phyloP scores from a whole-genome alignment of 2,888 invertebrate genomes.

The Pandemis cinnamomeana region DNA sequence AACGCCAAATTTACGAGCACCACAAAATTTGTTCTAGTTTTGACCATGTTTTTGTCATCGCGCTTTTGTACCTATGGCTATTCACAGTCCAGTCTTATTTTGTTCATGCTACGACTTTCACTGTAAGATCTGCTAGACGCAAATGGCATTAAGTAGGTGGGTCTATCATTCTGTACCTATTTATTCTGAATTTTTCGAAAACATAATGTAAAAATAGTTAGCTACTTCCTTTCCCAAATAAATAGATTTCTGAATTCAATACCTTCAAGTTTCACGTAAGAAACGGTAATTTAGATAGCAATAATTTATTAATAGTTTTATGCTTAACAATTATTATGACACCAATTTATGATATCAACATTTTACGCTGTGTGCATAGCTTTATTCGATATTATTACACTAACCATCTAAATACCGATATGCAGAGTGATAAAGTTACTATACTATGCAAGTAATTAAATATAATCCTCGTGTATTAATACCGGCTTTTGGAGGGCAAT shows the following conservation, averaged over 20 bases:
- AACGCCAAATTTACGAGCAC: no score
- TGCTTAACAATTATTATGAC: constrained; percentile 22
- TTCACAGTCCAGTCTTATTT: no score
- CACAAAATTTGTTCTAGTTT: no score
- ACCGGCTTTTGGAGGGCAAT: neutral
- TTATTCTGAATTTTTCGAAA: no score
- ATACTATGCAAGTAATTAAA: neutral
- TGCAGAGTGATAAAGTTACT: constrained; percentile 27
- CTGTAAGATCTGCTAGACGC: no score
- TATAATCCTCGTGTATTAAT: neutral
- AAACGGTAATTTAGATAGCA: constrained; percentile 2
- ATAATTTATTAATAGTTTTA: constrained; percentile 12
- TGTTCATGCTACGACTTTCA: no score
- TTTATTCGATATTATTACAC: constrained; percentile 19
- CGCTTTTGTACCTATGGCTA: no score
- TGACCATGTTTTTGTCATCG: no score
- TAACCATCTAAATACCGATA: constrained; percentile 18
- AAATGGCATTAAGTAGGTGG: no score
- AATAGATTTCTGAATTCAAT: neutral
- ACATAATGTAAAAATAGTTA: neutral
- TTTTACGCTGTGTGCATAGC: constrained; percentile 31
- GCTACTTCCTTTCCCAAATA: neutral
- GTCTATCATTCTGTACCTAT: no score
- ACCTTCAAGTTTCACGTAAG: neutral
- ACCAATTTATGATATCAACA: constrained; percentile 20